Base-by-base conservation (phyloP, 1,140 invertebrate species). In the Drosophila miranda region DNA sequence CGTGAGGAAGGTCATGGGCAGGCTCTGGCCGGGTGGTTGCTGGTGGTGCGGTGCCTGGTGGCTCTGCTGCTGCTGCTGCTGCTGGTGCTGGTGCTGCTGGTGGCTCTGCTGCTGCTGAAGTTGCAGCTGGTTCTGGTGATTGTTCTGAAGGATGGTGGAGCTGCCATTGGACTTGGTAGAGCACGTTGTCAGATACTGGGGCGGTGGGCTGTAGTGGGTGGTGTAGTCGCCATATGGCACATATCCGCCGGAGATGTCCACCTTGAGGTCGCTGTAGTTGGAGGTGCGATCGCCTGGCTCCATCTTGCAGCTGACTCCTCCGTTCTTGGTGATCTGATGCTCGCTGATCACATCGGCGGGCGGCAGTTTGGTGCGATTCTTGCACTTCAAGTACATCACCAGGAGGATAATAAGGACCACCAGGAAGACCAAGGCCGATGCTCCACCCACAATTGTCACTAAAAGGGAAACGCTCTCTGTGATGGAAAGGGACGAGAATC, bases 181-280 rank as follows among this genome's bases (percentile, higher is more conserved):
- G 52, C 87, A 89, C 2, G 89, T 89, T 38, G 89, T 90, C 58
- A 90, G 26, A 50, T 90, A 90, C 49, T 90, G 89, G 0, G 93
- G 93, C 19, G 96, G 95, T 5, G 96, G 96, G 79, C 95, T 96
- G 92, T 97, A 97, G 62, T 95, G 92, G 8, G 89, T 90, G 43
- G 93, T 93, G 90, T 97, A 97, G 89, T 97, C 96, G 26, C 96
- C 95, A 91, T 97, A 97, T 7, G 96, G 96, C 49, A 97, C 96
- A 91, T 97, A 97, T 19, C 96, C 96, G 21, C 97, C 96, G 66
- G 96, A 92, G 52, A 98, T 94, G 92, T 98, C 97, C 58, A 97
- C 93, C 92, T 98, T 98, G 84, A 98, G 92, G 92, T 98, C 97
- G 66, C 97, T 98, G 89, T 98, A 96, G 89, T 97, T 97, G 56